Conservation (phyloP, 2,797 vertebrate species). For the Parambassis ranga region DNA sequence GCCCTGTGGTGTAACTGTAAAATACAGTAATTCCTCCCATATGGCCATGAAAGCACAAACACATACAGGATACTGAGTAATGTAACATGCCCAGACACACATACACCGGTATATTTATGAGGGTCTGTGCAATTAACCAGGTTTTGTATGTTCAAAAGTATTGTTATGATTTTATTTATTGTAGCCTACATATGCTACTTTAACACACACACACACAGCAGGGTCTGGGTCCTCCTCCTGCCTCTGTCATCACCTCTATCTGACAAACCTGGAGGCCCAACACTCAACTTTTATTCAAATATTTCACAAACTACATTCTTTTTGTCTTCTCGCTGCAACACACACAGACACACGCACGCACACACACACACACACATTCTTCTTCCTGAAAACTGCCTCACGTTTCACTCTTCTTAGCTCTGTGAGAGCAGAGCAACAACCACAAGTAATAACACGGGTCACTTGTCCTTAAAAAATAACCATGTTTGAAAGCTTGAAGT, state of each 20-base stretch:
- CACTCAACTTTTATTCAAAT: slow-evolving; percentile 60
- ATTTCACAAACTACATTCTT: slow-evolving; percentile 9
- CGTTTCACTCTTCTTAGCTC: slow-evolving; percentile 2
- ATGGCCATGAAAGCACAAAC: slow-evolving; percentile 42
- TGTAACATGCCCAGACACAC: slow-evolving; percentile 3
- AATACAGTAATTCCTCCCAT: slow-evolving; percentile 69
- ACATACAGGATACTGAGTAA: slow-evolving; percentile 22
- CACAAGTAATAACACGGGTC: too few species aligned
- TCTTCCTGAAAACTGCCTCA: too few species aligned
- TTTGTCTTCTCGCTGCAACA: slow-evolving; percentile 2
- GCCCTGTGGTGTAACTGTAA: slow-evolving; percentile 55
- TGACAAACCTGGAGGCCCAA: slow-evolving; percentile 39
- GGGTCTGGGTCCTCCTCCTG: slow-evolving; percentile 26
- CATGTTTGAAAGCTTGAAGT: not conserved
- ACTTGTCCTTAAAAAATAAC: too few species aligned
- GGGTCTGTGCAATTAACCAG: slow-evolving; percentile 9
- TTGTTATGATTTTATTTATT: not conserved
- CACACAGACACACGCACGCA: too few species aligned
- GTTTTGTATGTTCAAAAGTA: not conserved
- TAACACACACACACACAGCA: slow-evolving; percentile 5
- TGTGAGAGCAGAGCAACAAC: not conserved
- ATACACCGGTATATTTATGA: not conserved
- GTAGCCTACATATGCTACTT: too few species aligned
- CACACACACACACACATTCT: not conserved
- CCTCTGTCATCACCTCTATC: slow-evolving; percentile 57